Base-by-base conservation (phyloP, 2,797 vertebrate genomes). In the Siniperca obscura region DNA sequence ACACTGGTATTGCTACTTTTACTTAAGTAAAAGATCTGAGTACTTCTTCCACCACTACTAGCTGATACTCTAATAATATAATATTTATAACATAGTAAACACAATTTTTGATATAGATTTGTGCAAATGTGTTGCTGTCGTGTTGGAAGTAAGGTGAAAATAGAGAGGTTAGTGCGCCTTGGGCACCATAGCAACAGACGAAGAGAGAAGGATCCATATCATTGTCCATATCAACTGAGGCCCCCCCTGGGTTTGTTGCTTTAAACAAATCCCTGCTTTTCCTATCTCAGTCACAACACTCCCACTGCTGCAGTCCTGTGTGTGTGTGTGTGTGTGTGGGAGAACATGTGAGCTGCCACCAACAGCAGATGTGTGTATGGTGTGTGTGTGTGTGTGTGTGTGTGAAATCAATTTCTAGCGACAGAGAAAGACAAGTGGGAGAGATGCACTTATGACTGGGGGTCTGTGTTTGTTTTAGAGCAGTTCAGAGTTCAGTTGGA, bases 221-320 rank as follows among this genome's bases (percentile, higher is more conserved):
- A 87, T 76, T 87, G 88, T 88, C 88, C 82, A 78, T 82, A 82
- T 89, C 83, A 84, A 61, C 75, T 52, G 81, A 87, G 84, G 80
- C 86, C 90, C 84, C 30, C 85, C 62, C 68, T 53, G 80, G 80
- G 77, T 71, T 85, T 94, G 94, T 93, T 95, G 92, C 83, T 92
- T 93, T 91, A 90, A 90, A 88, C 89, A 94, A 94, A 95, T 95
- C 93, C 92, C 93, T 62, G 81, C 83, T 90, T 89, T 92, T 90
- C 90, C 91, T 90, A 82, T 87, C 81, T 74, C 86, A 88, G 85
- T 93, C 86, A 90, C 83, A 95, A 92, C 92, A 94, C 88, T 91
- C 87, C 79, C 90, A 87, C 80, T 90, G 87, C 83, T 81, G 40
- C 77, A 73, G 70, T 9, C 36, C 66, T 68, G 14, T 70, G 22